Evolutionary conservation across 2,888 invertebrate genomes (phyloP).

Genomic region (Hydrotaea diabolus): DNA sequence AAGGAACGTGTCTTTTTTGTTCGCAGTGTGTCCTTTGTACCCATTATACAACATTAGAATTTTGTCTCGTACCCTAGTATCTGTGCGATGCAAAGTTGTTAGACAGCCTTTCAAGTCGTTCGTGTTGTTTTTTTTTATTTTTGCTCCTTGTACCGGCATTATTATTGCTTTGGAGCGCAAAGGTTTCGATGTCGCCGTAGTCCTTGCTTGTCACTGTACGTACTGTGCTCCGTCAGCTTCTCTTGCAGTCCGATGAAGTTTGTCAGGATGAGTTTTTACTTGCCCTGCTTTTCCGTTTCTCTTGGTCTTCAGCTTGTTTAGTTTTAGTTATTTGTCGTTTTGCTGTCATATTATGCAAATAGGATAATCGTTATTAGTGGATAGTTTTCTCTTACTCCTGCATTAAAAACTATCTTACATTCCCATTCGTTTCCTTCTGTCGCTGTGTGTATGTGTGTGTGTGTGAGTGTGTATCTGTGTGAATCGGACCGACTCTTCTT

Average conservation of each 20-base stretch:
- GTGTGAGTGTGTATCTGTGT: no score
- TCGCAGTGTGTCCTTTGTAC: slow-evolving; percentile 39
- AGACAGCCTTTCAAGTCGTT: slow-evolving; percentile 61
- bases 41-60: slow-evolving; percentile 63
- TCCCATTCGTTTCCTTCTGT: not conserved
- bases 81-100: slow-evolving; percentile 50
- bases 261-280: not conserved
- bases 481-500: not conserved
- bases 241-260: not conserved
- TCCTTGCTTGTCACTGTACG: slow-evolving; percentile 18
- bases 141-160: not conserved
- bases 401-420: slow-evolving; percentile 36
- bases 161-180: not conserved
- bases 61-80: slow-evolving; percentile 44
- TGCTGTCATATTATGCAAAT: slow-evolving; percentile 71
- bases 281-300: not conserved
- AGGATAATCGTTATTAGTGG: slow-evolving; percentile 70
- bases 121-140: not conserved
- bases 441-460: not conserved
- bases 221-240: slow-evolving; percentile 34
- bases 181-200: slow-evolving; percentile 41
- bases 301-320: slow-evolving; percentile 26
- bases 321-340: slow-evolving; percentile 70
- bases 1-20: not conserved
- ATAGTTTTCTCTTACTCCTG: slow-evolving; percentile 59